Evolutionary conservation across 2,888 invertebrate genomes (phyloP), one percentile per base, ranked within the genome.

Genomic region (Falcaria lacertinaria): DNA sequence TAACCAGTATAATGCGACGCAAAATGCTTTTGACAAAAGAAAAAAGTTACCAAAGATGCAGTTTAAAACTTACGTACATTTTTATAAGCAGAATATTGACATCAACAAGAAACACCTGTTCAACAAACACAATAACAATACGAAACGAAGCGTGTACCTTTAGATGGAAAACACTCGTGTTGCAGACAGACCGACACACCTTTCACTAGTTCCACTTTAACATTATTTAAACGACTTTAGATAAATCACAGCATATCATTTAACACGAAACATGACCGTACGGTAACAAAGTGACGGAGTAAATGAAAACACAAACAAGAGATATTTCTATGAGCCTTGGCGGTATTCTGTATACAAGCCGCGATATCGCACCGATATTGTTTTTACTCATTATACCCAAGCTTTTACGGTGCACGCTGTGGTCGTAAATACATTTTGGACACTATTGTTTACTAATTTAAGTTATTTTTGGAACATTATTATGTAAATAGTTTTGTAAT

Each of bases 1-100:
- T 45, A 45, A 58, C 42, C 19, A 1, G 22, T 22, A 6, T 22
- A 6, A 22, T 7, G 22, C 22, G n/a, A n/a, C n/a, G n/a, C n/a
- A n/a, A n/a, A n/a, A 19, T 19, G 19, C 6, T 19, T 19, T 19
- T 19, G 3, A 19, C 6, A 3, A 19, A 19, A 6, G 4, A 19
- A 19, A 19, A 19, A 19, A 19, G 4, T 4, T 6, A 4, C 19
- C 19, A 4, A 19, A 19, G 4, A 19, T 6, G 19, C 3, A 19
- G 3, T n/a, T n/a, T n/a, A n/a, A n/a, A n/a, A n/a, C n/a, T n/a
- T n/a, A n/a, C n/a, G n/a, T n/a, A n/a, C n/a, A n/a, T n/a, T n/a
- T n/a, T n/a, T n/a, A n/a, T n/a, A n/a, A n/a, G n/a, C n/a, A n/a
- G n/a, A n/a, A n/a, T n/a, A n/a, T n/a, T n/a, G n/a, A n/a, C n/a